Conservation (phyloP, 2,888 invertebrate genomes). For the Eupithecia abbreviata region DNA sequence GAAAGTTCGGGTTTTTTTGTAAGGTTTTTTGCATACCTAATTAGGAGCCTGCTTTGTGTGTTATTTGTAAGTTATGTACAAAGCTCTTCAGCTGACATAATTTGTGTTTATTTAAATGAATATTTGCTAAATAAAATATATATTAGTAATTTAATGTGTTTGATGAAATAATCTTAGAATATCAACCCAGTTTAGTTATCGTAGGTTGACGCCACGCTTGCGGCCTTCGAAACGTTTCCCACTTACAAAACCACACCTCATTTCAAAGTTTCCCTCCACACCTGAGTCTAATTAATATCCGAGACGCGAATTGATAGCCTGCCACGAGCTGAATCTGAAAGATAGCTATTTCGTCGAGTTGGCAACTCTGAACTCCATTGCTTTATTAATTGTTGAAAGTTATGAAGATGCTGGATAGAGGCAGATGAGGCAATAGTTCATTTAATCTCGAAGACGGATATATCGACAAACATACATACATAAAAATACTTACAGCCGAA, state of each 20-base stretch:
- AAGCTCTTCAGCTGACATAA: not conserved
- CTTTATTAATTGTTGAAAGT: constrained; percentile 20
- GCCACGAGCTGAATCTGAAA: constrained; percentile 25
- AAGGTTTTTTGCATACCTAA: constrained; percentile 2
- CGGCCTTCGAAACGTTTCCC: constrained; percentile 17
- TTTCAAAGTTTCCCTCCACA: constrained; percentile 43
- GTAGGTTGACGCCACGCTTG: not conserved
- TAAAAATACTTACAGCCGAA: no score
- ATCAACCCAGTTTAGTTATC: not conserved
- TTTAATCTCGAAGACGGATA: not conserved
- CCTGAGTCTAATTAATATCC: constrained; percentile 53
- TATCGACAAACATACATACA: no score
- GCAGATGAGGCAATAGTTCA: constrained; percentile 1
- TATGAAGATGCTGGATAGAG: constrained; percentile 4
- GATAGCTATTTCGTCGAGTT: constrained; percentile 23
- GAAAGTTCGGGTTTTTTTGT: not conserved
- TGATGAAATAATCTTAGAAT: not conserved
- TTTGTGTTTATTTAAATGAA: not conserved
- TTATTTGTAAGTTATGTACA: not conserved
- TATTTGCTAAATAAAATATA: no score
- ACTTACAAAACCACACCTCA: constrained; percentile 19
- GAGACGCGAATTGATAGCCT: constrained; percentile 50
- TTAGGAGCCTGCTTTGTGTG: not conserved
- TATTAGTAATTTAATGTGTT: not conserved
- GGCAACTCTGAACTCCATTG: constrained; percentile 19